Base-by-base conservation (phyloP, 2,888 invertebrate genomes). In the Lamproptera curius region DNA sequence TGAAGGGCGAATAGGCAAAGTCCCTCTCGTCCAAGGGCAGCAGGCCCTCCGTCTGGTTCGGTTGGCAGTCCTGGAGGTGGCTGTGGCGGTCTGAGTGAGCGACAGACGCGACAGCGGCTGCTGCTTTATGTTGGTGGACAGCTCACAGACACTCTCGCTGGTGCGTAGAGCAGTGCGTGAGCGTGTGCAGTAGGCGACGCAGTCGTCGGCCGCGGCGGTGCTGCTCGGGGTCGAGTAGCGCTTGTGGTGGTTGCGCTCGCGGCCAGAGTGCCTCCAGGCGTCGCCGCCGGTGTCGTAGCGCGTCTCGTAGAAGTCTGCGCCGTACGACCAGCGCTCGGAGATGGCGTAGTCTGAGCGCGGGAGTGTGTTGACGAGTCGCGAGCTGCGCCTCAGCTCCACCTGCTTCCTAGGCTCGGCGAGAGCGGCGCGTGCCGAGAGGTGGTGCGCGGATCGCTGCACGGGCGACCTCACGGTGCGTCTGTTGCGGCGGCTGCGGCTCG, bases 321-420 rank as follows among this genome's bases (percentile, higher is more conserved):
- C 90, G 86, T 82, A 89, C 38, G 89, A 87, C 85, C 89, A 90
- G 70, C 89, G 89, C 75, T 89, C 90, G 62, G 88, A 82, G 58
- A 89, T 88, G 67, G 89, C 89, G 80, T 86, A 86, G 72, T 90
- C 86, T 33, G 86, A 87, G 55, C 85, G 71, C 34, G 85, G 85
- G 39, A 81, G 68, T 35, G 82, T 71, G 66, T 71, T 80, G 55
- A 84, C 84, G 76, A 89, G 89, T 75, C 90, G 81, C 56, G 84
- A 80, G 67, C 88, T 85, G 55, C 88, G 70, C 55, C 86, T 79
- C 55, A 81, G 70, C 61, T 82, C 80, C 40, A 69, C 65, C 63
- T 70, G 71, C 37, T 71, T 62, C 59, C 67, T 71, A 46, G 87
- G 82, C 77, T 89, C 89, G 71, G 67, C 63, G 59, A 78, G 77